Evolutionary conservation across 1,140 invertebrate genomes (phyloP), one percentile per base, ranked within the genome.

Genomic region (Hesperophylax magnus): DNA sequence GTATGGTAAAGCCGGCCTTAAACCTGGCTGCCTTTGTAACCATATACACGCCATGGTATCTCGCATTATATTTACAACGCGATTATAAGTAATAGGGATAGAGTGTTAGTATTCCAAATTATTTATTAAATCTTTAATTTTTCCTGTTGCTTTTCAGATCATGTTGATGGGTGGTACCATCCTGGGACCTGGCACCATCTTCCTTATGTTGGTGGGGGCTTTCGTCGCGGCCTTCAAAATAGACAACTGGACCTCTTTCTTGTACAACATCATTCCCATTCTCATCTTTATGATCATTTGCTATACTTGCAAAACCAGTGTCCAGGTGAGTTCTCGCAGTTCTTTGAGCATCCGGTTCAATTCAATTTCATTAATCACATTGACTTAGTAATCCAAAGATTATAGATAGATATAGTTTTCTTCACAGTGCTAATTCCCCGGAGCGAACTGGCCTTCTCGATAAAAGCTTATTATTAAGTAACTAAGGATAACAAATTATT

Each of bases 141-240:
- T 47, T 47, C 39, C 39, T 9, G 78, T 80, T 67, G 78, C 71
- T 71, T 90, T 90, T 39, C 87, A 94, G 91, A 94, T 94, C 88
- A 92, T 95, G 90, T 93, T 98, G 87, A 97, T 98, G 94, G 94
- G 95, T 71, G 96, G 97, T 85, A 97, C 96, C 1, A 95, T 98
- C 85, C 90, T 98, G 80, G 96, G 96, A 18, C 97, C 97, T n/a
- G 96, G 95, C 34, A 98, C 96, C 61, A 97, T 98, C 89, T 96
- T 98, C 87, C 94, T 98, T 91, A 98, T 98, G 97, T 96, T 98
- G 93, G 97, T 98, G 86, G 97, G 97, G 88, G 96, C 97, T 81
- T 98, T 98, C 86, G 96, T 97, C 81, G 96, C 96, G 20, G 96
- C 96, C 81, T 97, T 97, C 86, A 93, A 95, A 86, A 96, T 97